Percentiles rank a stretch among this genome's conserved stretches.
These are phyloP conservation scores for Podarcis siculus DNA, from an alignment of 2,797 vertebrate species.

Conservation along the genomic window DNA sequence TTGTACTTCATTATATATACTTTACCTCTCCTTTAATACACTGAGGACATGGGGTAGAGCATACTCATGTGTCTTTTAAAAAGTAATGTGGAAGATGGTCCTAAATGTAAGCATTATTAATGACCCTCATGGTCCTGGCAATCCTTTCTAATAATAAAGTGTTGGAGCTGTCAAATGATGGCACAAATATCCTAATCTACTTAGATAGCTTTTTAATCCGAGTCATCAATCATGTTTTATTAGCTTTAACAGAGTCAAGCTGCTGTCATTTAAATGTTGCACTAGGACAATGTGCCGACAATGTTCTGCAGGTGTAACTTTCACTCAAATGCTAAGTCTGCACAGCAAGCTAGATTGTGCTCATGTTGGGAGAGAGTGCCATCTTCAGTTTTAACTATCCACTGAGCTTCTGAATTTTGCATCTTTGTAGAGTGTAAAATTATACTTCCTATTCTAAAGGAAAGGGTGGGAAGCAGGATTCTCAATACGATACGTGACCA, in stretches of 20 bases:
- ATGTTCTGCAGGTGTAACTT: slow-evolving; percentile 77
- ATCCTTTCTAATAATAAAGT: slow-evolving; percentile 83
- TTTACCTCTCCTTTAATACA: too few relatives aligned
- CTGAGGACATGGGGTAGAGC: not conserved
- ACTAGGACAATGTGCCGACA: slow-evolving; percentile 72
- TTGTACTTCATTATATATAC: not conserved
- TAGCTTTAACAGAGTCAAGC: slow-evolving; percentile 70
- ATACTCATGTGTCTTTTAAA: not conserved
- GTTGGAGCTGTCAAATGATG: slow-evolving; percentile 82
- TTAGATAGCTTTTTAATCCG: slow-evolving; percentile 78
- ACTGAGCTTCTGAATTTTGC: slow-evolving; percentile 18
- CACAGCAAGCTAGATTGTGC: slow-evolving; percentile 46
- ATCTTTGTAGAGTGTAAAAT: not conserved
- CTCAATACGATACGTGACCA: not conserved
- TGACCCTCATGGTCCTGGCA: slow-evolving; percentile 62
- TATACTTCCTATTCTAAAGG: not conserved
- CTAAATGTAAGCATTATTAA: slow-evolving; percentile 78
- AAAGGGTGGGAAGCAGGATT: not conserved
- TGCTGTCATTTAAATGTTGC: slow-evolving; percentile 69
- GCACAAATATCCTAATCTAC: slow-evolving; percentile 82
- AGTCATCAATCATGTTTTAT: slow-evolving; percentile 76
- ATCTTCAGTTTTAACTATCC: slow-evolving; percentile 80
- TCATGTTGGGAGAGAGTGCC: slow-evolving; percentile 81
- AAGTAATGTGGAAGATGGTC: slow-evolving; percentile 50
- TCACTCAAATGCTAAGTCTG: slow-evolving; percentile 63